Conservation (phyloP, 2,888 invertebrate genomes). For the Dryobotodes eremita region DNA sequence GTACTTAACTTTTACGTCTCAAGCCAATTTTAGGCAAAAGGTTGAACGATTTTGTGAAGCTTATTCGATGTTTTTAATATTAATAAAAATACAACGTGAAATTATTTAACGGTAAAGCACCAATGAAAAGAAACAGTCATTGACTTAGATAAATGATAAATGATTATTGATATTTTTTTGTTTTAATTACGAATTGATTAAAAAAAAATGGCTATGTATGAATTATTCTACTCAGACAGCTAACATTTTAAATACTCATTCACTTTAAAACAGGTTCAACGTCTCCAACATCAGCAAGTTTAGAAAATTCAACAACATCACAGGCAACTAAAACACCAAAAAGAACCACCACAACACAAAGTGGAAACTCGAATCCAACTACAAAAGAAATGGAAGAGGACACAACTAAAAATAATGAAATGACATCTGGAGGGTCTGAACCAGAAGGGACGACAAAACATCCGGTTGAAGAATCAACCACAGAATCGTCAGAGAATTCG, state of each 20-base stretch:
- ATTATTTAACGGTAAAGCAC: not conserved
- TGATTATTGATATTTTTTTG: too few relatives aligned
- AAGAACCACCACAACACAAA: not conserved
- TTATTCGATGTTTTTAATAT: slow-evolving; percentile 5
- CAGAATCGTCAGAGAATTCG: too few relatives aligned
- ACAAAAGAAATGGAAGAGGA: not conserved
- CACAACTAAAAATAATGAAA: slow-evolving; percentile 7
- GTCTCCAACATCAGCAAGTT: not conserved
- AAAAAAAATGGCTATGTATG: too few relatives aligned
- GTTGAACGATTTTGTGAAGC: slow-evolving; percentile 14
- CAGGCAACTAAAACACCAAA: slow-evolving; percentile 7
- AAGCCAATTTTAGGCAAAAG: slow-evolving; percentile 9
- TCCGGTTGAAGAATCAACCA: too few relatives aligned
- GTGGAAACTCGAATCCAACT: not conserved
- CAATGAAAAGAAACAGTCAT: not conserved
- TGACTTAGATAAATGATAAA: too few relatives aligned
- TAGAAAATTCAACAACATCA: not conserved
- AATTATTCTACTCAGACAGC: not conserved
- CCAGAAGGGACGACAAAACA: too few relatives aligned
- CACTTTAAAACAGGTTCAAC: not conserved
- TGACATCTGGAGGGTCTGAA: too few relatives aligned
- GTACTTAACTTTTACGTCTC: slow-evolving; percentile 20
- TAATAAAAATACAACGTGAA: not conserved
- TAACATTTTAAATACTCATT: not conserved
- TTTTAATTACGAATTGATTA: not conserved